These are phyloP conservation scores for Himalopsyche kuldschensis DNA, from an alignment of 2,888 invertebrate genomes.

Conservation along the genomic window DNA sequence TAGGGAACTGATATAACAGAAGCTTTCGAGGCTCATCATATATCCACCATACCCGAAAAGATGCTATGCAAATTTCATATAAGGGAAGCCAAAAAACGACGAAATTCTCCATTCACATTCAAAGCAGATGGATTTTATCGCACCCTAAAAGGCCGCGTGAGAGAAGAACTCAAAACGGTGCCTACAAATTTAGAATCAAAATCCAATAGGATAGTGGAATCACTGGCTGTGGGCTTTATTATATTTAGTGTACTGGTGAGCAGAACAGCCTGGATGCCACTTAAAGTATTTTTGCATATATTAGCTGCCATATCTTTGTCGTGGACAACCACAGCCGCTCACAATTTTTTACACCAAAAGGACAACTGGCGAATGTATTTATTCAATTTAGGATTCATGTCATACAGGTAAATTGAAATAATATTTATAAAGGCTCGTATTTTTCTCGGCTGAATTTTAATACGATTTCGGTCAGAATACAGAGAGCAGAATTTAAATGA, in stretches of 20 bases:
- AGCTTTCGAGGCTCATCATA: constrained; percentile 74
- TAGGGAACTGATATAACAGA: constrained; percentile 81
- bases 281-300: constrained; percentile 46
- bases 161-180: constrained; percentile 60
- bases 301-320: constrained; percentile 62
- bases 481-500: too few species aligned
- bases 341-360: constrained; percentile 77
- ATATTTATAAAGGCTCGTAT: too few species aligned
- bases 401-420: constrained; percentile 57
- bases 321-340: constrained; percentile 64
- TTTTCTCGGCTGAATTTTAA: too few species aligned
- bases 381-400: constrained; percentile 70
- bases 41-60: constrained; percentile 60
- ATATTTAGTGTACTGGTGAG: not conserved
- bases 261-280: constrained; percentile 42
- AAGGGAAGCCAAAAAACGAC: constrained; percentile 61
- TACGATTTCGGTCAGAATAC: too few species aligned
- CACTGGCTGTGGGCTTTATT: constrained; percentile 41
- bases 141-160: constrained; percentile 65
- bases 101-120: constrained; percentile 75
- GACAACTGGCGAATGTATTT: constrained; percentile 80
- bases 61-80: constrained; percentile 67
- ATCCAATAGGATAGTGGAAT: constrained; percentile 49
- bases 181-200: constrained; percentile 47
- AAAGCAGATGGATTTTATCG: constrained; percentile 73